Evolutionary conservation across 2,888 invertebrate species (phyloP).

Genomic region (Eumacrocentrus americanus): DNA sequence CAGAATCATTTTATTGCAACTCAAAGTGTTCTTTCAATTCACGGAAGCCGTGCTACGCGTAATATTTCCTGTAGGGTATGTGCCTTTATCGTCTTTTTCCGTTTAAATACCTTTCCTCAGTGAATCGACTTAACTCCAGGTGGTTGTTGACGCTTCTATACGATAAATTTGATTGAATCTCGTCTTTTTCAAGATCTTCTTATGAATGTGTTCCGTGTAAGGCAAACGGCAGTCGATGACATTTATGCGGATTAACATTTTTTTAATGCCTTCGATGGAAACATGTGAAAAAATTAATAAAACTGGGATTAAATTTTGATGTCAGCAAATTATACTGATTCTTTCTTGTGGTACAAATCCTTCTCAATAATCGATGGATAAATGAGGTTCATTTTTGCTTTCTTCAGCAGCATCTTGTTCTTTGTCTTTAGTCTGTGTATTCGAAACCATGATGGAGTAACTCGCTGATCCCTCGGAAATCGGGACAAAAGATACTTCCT

Average conservation of each 20-base stretch:
- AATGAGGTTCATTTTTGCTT: too few relatives aligned
- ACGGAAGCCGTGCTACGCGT: too few relatives aligned
- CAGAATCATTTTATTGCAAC: too few relatives aligned
- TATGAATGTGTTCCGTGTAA: neutral
- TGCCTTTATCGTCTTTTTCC: slow-evolving; percentile 19
- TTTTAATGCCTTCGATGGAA: too few relatives aligned
- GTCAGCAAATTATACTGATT: too few relatives aligned
- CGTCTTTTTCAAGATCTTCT: neutral
- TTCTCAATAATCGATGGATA: too few relatives aligned
- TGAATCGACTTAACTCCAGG: slow-evolving; percentile 29
- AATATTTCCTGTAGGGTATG: neutral
- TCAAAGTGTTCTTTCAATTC: slow-evolving; percentile 6
- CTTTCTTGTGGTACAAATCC: too few relatives aligned
- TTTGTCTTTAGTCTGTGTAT: too few relatives aligned
- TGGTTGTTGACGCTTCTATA: slow-evolving; percentile 19
- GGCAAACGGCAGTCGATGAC: neutral
- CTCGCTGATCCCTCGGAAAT: slow-evolving; percentile 36
- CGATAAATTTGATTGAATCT: slow-evolving; percentile 27
- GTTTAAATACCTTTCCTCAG: slow-evolving; percentile 26
- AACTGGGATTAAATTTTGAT: too few relatives aligned
- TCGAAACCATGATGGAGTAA: neutral
- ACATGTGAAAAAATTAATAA: too few relatives aligned
- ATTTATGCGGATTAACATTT: too few relatives aligned
- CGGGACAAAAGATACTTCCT: slow-evolving; percentile 45
- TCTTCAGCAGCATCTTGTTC: too few relatives aligned